These are phyloP conservation scores for Mus caroli DNA, from an alignment of 2,797 vertebrate genomes.

Conservation along the genomic window DNA sequence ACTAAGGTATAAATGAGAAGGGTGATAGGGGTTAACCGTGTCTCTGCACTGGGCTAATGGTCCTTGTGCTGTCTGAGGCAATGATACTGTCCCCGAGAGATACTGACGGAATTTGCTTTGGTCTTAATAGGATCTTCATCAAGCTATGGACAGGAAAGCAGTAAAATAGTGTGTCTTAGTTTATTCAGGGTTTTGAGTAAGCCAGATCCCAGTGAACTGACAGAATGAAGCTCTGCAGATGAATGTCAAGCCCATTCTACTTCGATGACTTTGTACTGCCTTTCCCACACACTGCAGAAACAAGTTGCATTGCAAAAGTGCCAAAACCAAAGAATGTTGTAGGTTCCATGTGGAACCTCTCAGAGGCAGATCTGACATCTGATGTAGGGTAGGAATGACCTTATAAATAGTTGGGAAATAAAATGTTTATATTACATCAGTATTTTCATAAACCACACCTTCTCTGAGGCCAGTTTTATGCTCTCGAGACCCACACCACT, in stretches of 20 bases:
- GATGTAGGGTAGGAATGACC: constrained; percentile 42
- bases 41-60: neutral
- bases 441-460: constrained; percentile 62
- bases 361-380: constrained; percentile 62
- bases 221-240: neutral
- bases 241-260: neutral
- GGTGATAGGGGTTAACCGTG: neutral
- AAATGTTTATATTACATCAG: constrained; percentile 66
- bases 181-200: constrained; percentile 35
- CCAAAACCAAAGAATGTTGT: constrained; percentile 42
- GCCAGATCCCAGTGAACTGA: constrained; percentile 7
- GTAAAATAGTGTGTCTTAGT: neutral
- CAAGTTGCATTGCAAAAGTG: neutral
- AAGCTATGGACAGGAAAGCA: neutral
- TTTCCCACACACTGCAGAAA: constrained; percentile 54
- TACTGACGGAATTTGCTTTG: neutral
- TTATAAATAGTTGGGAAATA: constrained; percentile 75
- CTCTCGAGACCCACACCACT: constrained; percentile 65
- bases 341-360: constrained; percentile 57
- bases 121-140: neutral
- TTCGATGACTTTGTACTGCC: neutral
- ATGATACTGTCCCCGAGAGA: neutral
- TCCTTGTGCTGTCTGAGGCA: neutral
- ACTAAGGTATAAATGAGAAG: neutral
- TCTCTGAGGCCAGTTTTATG: constrained; percentile 59